Evolutionary conservation across 2,888 invertebrate genomes (phyloP), one percentile per base, ranked within the genome.

Genomic region (Drosophila differens): DNA sequence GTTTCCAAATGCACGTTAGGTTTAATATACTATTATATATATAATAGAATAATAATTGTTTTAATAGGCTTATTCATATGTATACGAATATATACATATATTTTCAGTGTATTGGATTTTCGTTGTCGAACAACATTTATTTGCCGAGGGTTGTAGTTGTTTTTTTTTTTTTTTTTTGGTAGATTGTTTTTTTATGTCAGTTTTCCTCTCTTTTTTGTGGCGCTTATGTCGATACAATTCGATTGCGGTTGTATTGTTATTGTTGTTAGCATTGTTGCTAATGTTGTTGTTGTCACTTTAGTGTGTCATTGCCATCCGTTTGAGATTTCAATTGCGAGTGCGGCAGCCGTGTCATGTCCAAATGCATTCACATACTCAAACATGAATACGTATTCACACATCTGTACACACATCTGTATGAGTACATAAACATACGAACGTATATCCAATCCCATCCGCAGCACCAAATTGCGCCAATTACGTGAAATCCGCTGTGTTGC

Each of bases 291-390:
- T 80, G 84, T 74, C 73, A 79, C 57, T 85, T 87, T 83, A 85
- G 85, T 85, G 75, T 89, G 86, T 87, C 86, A 89, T 87, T 89
- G 86, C 85, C 86, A 83, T 83, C 69, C 74, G 81, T 80, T 82
- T 84, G 85, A 83, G 85, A 82, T 77, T 83, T 83, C 85, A 83
- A 84, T 83, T 84, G 82, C 61, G 78, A 60, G 55, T 65, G 74
- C 62, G 69, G 59, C 65, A 62, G 62, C 74, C 77, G 68, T 77
- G 77, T 72, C 76, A 79, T 79, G 71, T 68, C 76, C 71, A 79
- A 79, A 79, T 79, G 80, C 79, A 79, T 76, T 61, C 72, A 67
- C 63, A 75, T 52, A 53, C 58, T 52, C 30, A 41, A 33, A 32
- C 37, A 55, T 12, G 28, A 22, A 33, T 35, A 61, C 41, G 19